These are phyloP conservation scores for Heteractis magnifica DNA, from an alignment of 92 coral and sea anemone genomes.

Conservation along the genomic window DNA sequence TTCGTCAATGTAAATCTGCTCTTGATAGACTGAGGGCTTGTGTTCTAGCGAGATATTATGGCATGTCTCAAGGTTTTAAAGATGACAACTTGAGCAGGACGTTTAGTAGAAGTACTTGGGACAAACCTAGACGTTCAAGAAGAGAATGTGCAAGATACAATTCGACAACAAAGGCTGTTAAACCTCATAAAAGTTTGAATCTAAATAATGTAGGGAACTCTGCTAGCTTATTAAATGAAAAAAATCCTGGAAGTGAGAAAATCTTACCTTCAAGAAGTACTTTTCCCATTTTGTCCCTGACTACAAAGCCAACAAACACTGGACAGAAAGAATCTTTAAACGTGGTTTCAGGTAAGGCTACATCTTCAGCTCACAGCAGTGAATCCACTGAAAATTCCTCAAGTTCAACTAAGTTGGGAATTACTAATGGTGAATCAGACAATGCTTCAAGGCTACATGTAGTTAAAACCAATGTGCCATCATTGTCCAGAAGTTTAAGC, in stretches of 20 bases:
- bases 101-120: neutral
- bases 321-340: neutral
- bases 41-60: constrained; percentile 90
- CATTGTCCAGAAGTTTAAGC: neutral
- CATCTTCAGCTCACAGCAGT: too few relatives aligned
- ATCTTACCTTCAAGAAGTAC: neutral
- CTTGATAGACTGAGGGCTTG: constrained; percentile 93
- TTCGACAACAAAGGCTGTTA: neutral
- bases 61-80: constrained; percentile 41
- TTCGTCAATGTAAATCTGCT: constrained; percentile 59
- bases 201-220: neutral
- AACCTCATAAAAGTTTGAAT: neutral
- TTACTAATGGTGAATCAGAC: neutral
- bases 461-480: neutral
- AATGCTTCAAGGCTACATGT: neutral
- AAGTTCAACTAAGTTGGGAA: neutral
- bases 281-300: too few relatives aligned
- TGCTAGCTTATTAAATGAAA: neutral
- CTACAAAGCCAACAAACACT: too few relatives aligned
- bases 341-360: neutral
- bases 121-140: constrained; percentile 21
- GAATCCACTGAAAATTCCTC: neutral
- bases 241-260: neutral
- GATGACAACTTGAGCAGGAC: neutral
- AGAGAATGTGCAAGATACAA: constrained; percentile 20